Conservation (phyloP, 2,797 vertebrate genomes). For the Sebastes melanostomus region DNA sequence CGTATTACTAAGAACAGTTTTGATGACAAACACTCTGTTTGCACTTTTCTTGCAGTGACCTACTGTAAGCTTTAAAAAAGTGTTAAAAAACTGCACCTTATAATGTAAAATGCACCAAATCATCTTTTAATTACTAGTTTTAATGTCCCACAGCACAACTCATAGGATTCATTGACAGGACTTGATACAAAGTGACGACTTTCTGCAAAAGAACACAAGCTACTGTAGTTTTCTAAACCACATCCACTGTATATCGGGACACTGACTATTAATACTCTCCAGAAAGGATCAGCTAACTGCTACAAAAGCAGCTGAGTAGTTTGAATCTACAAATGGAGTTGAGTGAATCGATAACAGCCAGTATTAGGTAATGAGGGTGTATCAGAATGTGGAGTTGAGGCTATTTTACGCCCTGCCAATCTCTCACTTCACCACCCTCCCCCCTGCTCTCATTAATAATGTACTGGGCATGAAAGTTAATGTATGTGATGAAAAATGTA, state of each 20-base stretch:
- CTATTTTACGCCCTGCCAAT: slow-evolving; percentile 52
- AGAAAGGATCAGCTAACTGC: slow-evolving; percentile 7
- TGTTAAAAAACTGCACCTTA: background rate
- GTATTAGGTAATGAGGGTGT: slow-evolving; percentile 34
- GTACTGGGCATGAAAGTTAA: slow-evolving; percentile 64
- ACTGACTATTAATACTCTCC: slow-evolving; percentile 37
- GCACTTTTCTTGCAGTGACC: background rate
- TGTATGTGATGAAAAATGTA: slow-evolving; percentile 73
- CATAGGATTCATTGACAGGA: background rate
- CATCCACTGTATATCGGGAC: background rate
- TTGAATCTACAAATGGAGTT: slow-evolving; percentile 56
- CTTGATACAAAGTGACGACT: background rate
- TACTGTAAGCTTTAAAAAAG: background rate
- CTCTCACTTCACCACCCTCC: slow-evolving; percentile 41
- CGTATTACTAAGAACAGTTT: background rate
- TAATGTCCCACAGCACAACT: background rate
- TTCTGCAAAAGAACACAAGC: background rate
- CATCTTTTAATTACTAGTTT: background rate
- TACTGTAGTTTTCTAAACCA: background rate
- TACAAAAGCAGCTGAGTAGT: slow-evolving; percentile 21
- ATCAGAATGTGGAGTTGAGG: slow-evolving; percentile 46
- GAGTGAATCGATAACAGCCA: slow-evolving; percentile 45
- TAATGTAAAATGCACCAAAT: background rate
- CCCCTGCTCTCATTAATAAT: slow-evolving; percentile 64
- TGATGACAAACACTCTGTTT: background rate